A percentile compares a stretch with the other conserved stretches of the same genome.
Conservation (phyloP, 2,113 vertebrate genomes). For the Mustelus asterias region DNA sequence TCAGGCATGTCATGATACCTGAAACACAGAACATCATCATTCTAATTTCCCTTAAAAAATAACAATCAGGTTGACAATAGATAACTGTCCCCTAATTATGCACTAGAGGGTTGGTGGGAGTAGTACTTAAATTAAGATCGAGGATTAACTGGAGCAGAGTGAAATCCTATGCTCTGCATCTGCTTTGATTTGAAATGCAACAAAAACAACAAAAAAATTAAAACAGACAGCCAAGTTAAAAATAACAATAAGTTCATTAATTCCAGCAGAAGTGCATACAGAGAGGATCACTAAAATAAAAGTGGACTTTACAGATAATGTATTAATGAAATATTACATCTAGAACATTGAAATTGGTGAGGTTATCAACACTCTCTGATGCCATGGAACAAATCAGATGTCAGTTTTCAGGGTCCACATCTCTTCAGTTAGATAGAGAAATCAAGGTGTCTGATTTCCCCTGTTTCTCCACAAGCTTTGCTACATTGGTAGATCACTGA, state of each 20-base stretch:
- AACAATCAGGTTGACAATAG: neutral
- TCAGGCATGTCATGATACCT: slow-evolving; percentile 98
- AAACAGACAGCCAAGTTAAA: neutral
- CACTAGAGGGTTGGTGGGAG: neutral
- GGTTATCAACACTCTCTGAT: neutral
- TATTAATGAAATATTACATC: neutral
- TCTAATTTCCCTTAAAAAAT: slow-evolving; percentile 69
- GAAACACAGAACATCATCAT: slow-evolving; percentile 54
- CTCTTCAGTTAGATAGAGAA: neutral
- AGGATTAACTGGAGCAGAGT: neutral
- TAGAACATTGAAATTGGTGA: no score
- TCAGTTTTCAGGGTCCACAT: neutral
- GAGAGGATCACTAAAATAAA: neutral
- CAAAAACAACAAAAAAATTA: neutral
- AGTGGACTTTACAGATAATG: neutral
- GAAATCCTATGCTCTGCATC: no score
- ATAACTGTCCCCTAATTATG: neutral
- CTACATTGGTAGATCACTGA: neutral
- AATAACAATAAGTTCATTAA: neutral
- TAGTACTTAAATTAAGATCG: neutral
- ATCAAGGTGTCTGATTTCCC: neutral
- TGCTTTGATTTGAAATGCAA: neutral
- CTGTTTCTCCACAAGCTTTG: neutral
- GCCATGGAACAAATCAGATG: neutral
- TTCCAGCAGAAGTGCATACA: neutral